Base-by-base conservation (phyloP, 2,113 vertebrate species). In the pig (Sus scrofa) region DNA sequence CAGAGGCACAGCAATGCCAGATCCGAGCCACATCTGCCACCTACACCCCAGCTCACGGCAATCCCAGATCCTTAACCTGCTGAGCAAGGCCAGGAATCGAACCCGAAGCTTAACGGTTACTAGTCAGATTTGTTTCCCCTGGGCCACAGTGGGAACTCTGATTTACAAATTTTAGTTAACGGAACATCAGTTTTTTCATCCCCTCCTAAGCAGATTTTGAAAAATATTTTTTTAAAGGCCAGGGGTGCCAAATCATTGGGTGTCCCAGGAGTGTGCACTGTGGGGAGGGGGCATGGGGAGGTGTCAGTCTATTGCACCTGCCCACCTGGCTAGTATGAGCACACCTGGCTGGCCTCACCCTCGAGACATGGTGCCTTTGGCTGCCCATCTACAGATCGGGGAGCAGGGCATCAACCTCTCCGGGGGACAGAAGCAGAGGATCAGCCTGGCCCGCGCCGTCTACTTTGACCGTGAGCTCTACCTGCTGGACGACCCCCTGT, bases 401-500 rank as follows among this genome's bases (percentile, higher is more conserved):
- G 98, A 99, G 95, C 97, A 98, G 44, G 98, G 98, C 10, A 92
- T 99, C 71, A 99, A 99, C 92, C 98, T 99, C 86, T 99, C 99
- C 0, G 99, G 98, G 62, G 99, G 99, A 0, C 99, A 99, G 98
- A 99, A 98, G 93, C 98, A 99, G 98, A 98, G 98, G 75, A 97
- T 99, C 91, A 99, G 98, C 91, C 97, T 99, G 96, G 99, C 99
- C 34, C 97, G 98, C 3, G 98, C 98, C 0, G 96, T 99, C 93
- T 99, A 99, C 86, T 98, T 99, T 7, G 97, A 99, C 68, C 98
- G 96, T 54, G 98, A 99, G 70, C 98, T 99, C 96, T 98, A 98
- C 92, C 98, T 99, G 27, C 97, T 99, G 60, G 99, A 99, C 0
- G 99, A 99, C 78, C 99, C 99, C 0, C 94, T 99, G 6, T 99